Evolutionary conservation across 2,888 invertebrate species (phyloP), one percentile per base, ranked within the genome.

Genomic region (Athalia circularis): DNA sequence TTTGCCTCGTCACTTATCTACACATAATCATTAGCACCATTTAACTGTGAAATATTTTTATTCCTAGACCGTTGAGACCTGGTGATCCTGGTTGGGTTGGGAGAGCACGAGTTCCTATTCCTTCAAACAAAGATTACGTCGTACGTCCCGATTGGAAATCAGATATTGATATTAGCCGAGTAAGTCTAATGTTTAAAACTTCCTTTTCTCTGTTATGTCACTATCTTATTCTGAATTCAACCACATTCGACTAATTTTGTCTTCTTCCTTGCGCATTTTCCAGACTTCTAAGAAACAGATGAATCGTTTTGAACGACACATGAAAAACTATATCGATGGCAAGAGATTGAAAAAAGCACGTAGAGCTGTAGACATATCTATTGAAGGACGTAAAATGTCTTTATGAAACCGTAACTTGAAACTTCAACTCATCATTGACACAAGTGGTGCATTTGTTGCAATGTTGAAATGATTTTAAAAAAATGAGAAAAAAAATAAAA

Each of bases 11-110:
- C 9, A 29, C 8, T 74, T 15, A 64, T 65, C 9, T 50, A 5
- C 9, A 47, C 7, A 67, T 62, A 52, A 70, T 48, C 0, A 13
- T 61, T 68, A 9, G 7, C 15, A 9, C 13, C n/a, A 52, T 50
- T 65, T 13, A 47, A 43, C 7, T 43, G 4, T 9, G n/a, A 11
- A 57, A 15, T 59, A 47, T 72, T 47, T 57, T 72, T n/a, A 4
- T 13, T 57, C 3, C 13, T 81, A 95, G 95, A 88, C 92, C 94
- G 75, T 91, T 97, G 80, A 93, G 98, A 79, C 99, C 99, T 0
- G 99, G 99, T 79, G 98, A 98, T 89, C 95, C 96, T 82, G 99
- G 99, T 61, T 99, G 98, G 98, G 95, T 98, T 82, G 95, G 95
- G 52, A 93, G 99, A 87, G 99, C 99, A 11, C 93, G 99, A 79